Evolutionary conservation across 2,113 vertebrate species (phyloP).

Genomic region (Campylorhamphus procurvoides): DNA sequence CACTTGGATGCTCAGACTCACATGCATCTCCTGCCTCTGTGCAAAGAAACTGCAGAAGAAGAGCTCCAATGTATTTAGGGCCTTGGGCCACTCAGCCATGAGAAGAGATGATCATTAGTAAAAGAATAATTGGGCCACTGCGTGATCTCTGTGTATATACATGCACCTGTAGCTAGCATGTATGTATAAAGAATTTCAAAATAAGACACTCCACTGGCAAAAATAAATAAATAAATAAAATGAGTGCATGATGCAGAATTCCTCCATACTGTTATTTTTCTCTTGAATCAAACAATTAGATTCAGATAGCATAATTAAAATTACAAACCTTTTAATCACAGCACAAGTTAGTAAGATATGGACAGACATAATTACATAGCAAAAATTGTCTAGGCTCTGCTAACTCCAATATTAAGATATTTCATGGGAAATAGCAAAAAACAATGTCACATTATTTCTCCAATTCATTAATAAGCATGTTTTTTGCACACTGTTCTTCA

Average conservation of each 20-base stretch:
- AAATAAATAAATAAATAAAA: slow-evolving; percentile 16
- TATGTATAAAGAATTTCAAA: not conserved
- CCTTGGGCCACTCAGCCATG: not conserved
- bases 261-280: not conserved
- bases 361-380: slow-evolving; percentile 71
- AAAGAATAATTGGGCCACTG: not conserved
- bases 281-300: slow-evolving; percentile 43
- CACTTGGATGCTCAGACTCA: not conserved
- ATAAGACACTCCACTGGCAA: not conserved
- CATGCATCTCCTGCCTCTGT: not conserved
- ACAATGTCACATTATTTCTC: slow-evolving; percentile 80
- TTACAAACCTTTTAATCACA: slow-evolving; percentile 69
- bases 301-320: slow-evolving; percentile 68
- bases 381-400: slow-evolving; percentile 70
- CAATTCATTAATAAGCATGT: slow-evolving; percentile 84
- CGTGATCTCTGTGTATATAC: not conserved
- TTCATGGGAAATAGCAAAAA: slow-evolving; percentile 81
- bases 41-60: not conserved
- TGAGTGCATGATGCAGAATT: not conserved
- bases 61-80: not conserved
- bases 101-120: not conserved
- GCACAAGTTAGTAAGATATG: slow-evolving; percentile 64
- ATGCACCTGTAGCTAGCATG: not conserved
- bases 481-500: slow-evolving; percentile 82
- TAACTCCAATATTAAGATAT: slow-evolving; percentile 84